Conservation (phyloP, 2,888 invertebrate genomes). For the Tromatobia lineatoria region DNA sequence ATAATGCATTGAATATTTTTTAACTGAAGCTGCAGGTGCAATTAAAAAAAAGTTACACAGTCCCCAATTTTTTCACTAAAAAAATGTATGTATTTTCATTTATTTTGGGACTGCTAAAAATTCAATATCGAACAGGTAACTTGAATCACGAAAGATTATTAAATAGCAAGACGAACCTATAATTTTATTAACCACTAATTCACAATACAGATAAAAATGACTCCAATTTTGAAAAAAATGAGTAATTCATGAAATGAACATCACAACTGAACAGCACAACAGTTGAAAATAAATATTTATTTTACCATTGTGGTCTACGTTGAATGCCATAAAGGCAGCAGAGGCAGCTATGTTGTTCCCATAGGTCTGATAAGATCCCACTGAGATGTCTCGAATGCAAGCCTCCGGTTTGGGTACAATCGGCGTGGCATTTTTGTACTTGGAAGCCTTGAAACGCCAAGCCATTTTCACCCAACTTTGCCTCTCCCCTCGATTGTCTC, state of each 20-base stretch:
- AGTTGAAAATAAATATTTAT: constrained; percentile 13
- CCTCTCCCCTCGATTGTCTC: constrained; percentile 66
- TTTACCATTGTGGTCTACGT: constrained; percentile 95
- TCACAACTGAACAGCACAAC: constrained; percentile 6
- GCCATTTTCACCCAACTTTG: constrained; percentile 88
- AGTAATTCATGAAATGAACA: constrained; percentile 15
- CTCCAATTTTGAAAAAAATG: constrained; percentile 7
- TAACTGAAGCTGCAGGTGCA: neutral
- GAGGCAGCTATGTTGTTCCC: constrained; percentile 98
- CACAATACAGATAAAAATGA: neutral
- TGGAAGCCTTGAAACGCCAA: constrained; percentile 98
- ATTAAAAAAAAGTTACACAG: neutral
- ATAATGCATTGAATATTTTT: neutral
- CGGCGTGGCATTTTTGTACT: constrained; percentile 99
- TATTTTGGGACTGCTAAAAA: neutral
- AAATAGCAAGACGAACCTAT: neutral
- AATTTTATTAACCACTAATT: neutral
- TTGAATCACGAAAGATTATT: neutral
- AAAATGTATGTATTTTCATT: neutral
- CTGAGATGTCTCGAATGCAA: constrained; percentile 94
- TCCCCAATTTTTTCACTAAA: neutral
- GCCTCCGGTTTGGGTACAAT: constrained; percentile 98
- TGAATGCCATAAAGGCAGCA: constrained; percentile 97
- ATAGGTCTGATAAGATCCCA: constrained; percentile 97
- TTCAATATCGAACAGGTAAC: neutral